phyloP scores from a whole-genome alignment of 2,113 vertebrate species.

The Myrmecobius fasciatus region DNA sequence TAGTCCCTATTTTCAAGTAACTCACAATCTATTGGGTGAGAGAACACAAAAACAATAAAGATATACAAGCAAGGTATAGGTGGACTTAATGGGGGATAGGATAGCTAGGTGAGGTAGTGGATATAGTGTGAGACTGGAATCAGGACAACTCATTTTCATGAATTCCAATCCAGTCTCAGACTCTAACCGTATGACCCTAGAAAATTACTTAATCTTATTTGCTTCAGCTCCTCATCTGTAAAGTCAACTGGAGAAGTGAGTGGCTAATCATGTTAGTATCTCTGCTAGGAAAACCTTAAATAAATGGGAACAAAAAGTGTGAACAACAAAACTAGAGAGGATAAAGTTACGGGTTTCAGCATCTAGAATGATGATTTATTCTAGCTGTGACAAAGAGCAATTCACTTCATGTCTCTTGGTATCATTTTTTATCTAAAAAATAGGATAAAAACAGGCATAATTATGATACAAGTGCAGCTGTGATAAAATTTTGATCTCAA shows the following conservation, averaged over 20 bases:
- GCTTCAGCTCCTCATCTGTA: too few species aligned
- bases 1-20: not conserved
- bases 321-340: too few species aligned
- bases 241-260: too few species aligned
- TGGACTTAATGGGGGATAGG: not conserved
- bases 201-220: too few species aligned
- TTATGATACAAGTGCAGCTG: rapidly evolving
- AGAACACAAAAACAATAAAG: not conserved
- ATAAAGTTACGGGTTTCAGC: not conserved
- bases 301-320: too few species aligned
- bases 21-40: not conserved
- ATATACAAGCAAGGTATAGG: not conserved
- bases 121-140: not conserved
- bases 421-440: not conserved
- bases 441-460: not conserved
- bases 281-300: too few species aligned
- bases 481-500: not conserved
- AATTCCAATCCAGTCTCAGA: too few species aligned
- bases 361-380: not conserved
- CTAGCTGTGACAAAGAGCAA: not conserved
- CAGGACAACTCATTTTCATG: too few species aligned
- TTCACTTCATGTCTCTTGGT: not conserved
- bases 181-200: too few species aligned
- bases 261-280: too few species aligned
- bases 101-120: not conserved